Percentiles rank a stretch among this genome's conserved stretches.
phyloP scores from a whole-genome alignment of 2,797 vertebrate genomes.

The Austrolebias charrua region DNA sequence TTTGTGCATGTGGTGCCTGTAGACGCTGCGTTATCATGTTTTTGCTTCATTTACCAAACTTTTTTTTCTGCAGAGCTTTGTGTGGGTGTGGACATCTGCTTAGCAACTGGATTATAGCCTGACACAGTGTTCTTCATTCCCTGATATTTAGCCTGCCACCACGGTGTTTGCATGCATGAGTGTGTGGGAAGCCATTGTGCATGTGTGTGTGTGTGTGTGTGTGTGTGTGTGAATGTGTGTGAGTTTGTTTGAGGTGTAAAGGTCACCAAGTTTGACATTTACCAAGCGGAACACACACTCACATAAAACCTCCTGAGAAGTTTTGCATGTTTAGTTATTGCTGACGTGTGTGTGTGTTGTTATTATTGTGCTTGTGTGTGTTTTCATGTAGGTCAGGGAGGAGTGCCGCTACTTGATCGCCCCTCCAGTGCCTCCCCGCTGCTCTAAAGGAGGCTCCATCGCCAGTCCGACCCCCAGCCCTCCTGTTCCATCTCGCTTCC shows the following conservation, averaged over 20 bases:
- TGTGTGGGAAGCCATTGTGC: slow-evolving; percentile 15
- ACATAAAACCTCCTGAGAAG: slow-evolving; percentile 27
- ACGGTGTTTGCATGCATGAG: slow-evolving; percentile 17
- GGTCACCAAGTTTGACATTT: slow-evolving; percentile 71
- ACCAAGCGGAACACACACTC: slow-evolving; percentile 30
- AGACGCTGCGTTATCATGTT: slow-evolving; percentile 19
- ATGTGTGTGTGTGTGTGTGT: slow-evolving; percentile 33
- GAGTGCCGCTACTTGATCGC: slow-evolving; percentile 95
- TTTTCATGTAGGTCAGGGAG: slow-evolving; percentile 87
- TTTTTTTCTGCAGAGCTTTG: slow-evolving; percentile 17
- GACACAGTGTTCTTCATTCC: slow-evolving; percentile 49
- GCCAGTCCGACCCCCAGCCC: slow-evolving; percentile 82
- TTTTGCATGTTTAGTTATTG: slow-evolving; percentile 29
- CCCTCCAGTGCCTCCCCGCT: slow-evolving; percentile 92
- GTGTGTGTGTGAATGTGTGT: slow-evolving; percentile 11
- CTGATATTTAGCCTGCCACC: slow-evolving; percentile 70
- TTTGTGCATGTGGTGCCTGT: neutral
- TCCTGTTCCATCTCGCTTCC: slow-evolving; percentile 85
- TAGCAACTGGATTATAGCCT: slow-evolving; percentile 67
- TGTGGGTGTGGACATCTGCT: slow-evolving; percentile 52
- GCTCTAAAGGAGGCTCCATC: slow-evolving; percentile 74
- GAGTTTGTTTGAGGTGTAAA: slow-evolving; percentile 67
- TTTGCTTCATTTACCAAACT: slow-evolving; percentile 38
- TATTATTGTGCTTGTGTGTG: slow-evolving; percentile 25
- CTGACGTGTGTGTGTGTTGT: slow-evolving; percentile 19